Evolutionary conservation across 2,113 vertebrate genomes (phyloP).

Genomic region (Chaetorhynchus papuensis): DNA sequence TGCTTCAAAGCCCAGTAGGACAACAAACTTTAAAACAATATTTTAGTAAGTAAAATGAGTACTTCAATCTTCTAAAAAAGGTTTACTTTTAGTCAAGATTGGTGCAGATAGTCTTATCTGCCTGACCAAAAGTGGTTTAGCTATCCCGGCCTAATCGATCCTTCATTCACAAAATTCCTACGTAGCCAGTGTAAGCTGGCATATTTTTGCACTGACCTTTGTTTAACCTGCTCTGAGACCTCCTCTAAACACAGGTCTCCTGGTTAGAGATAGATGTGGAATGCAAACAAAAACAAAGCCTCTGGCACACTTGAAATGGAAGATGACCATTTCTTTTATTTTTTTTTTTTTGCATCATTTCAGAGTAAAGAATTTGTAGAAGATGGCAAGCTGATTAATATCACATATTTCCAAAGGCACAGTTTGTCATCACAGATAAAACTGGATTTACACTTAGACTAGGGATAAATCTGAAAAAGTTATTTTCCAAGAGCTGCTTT

Average conservation of each 20-base stretch:
- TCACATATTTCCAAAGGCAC: constrained; percentile 11
- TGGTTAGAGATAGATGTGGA: constrained; percentile 28
- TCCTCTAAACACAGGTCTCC: constrained; percentile 16
- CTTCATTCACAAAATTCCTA: constrained; percentile 44
- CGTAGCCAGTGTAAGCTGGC: background rate
- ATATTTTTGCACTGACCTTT: constrained; percentile 29
- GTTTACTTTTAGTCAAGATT: background rate
- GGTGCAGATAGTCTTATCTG: constrained; percentile 4
- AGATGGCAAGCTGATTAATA: constrained; percentile 32
- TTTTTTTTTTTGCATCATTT: background rate
- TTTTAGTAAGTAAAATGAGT: constrained; percentile 3
- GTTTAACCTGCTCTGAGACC: constrained; percentile 34
- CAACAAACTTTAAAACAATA: background rate
- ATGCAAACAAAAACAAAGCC: constrained; percentile 62
- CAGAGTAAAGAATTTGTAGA: background rate
- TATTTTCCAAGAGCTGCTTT: background rate
- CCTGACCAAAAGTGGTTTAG: background rate
- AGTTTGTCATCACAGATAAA: constrained; percentile 18
- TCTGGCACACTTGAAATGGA: constrained; percentile 30
- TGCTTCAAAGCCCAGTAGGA: background rate
- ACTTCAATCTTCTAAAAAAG: background rate
- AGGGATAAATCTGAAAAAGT: background rate
- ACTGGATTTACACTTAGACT: background rate
- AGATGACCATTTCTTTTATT: background rate
- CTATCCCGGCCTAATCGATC: background rate